Base-by-base conservation (phyloP, 2,797 vertebrate species). In the Melanotaenia pygmaea region DNA sequence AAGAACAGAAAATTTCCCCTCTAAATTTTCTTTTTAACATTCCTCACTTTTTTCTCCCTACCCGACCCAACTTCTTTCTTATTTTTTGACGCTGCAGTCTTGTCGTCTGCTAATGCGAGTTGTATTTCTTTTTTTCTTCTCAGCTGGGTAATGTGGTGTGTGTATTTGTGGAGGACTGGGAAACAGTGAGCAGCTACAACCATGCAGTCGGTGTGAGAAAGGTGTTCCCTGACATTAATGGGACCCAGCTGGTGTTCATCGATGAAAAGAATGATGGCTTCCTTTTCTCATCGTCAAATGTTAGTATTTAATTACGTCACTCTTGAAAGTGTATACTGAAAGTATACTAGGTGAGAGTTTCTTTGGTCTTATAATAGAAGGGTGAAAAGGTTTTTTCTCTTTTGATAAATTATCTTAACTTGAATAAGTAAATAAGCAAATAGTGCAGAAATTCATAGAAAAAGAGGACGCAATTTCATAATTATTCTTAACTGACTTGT, bases 211-310 rank as follows among this genome's bases (percentile, higher is more conserved):
- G 96, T 0, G 94, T 99, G 74, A 96, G 95, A 76, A 99, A 96
- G 89, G 92, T 99, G 76, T 98, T 97, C 86, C 97, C 97, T 30
- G 97, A 99, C 86, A 91, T 96, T 61, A 96, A 91, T 68, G 97
- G 97, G 72, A 96, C 97, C 9, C 94, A 86, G 74, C 80, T 99
- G 79, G 94, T 96, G 90, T 97, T 99, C 86, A 97, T 98, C 65
- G 97, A 99, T 82, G 96, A 98, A 84, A 98, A 97, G 92, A 97
- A 96, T 37, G 92, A 97, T 26, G 97, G 97, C 80, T 99, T 98
- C 92, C 91, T 99, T 81, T 96, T 96, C 74, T 97, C 95, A 70
- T 95, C 96, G 18, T 95, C 97, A 93, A 95, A 94, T 1, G 91
- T 93, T 32, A 89, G 89, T 88, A 74, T 28, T 70, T 4, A 20